These are phyloP conservation scores for Chloebia gouldiae DNA, from an alignment of 2,113 vertebrate genomes.

Conservation along the genomic window DNA sequence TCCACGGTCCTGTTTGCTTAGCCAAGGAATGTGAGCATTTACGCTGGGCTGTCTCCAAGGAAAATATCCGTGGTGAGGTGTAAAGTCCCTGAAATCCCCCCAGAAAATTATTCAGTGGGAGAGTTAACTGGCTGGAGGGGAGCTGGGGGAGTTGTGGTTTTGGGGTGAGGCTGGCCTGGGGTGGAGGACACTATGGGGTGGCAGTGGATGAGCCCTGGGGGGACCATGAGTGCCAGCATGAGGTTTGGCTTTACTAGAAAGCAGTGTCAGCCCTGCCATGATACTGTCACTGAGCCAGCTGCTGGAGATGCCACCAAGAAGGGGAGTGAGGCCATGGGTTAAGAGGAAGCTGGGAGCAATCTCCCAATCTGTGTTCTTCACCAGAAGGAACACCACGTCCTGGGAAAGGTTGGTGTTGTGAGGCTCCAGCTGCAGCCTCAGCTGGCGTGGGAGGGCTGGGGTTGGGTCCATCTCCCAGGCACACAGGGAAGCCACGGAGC, in stretches of 20 bases:
- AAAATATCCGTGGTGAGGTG: not conserved
- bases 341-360: not conserved
- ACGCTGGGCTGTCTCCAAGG: constrained; percentile 33
- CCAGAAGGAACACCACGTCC: not conserved
- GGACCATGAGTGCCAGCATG: not conserved
- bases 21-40: not conserved
- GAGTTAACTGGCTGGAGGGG: not conserved
- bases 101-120: not conserved
- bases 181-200: not conserved
- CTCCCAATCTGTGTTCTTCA: not conserved
- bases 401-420: not conserved
- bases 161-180: not conserved
- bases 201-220: not conserved
- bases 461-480: rapidly evolving
- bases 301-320: not conserved
- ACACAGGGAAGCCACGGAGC: rapidly evolving
- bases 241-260: constrained; percentile 11
- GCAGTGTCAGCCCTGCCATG: not conserved
- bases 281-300: not conserved
- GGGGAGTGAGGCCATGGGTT: not conserved
- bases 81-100: not conserved
- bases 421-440: not conserved
- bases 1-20: not conserved
- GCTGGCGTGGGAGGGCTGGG: not conserved
- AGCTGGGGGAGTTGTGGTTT: not conserved